Evolutionary conservation across 2,888 invertebrate species (phyloP), one percentile per base, ranked within the genome.

Genomic region (Lithophane semibrunnea): DNA sequence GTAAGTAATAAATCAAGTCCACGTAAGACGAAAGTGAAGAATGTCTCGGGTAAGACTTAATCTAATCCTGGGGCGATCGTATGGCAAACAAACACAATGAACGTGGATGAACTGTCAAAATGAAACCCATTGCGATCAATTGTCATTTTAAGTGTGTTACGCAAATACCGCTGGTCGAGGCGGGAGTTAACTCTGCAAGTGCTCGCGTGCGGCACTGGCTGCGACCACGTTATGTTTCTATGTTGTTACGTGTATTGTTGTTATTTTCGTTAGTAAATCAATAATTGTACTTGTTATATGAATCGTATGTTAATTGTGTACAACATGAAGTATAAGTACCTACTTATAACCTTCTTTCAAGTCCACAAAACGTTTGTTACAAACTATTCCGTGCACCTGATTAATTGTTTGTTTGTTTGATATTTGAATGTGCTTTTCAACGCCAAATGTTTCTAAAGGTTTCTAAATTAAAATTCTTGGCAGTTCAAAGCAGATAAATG

Each of bases 161-260:
- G 21, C 21, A 52, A 9, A 8, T 8, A 16, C 47, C 47, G 44
- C 44, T 9, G 18, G 24, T 66, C 29, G 29, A 29, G 52, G 37
- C 52, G 21, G 42, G 21, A 29, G 1, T 29, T 29, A 29, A 21
- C 3, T 9, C 13, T 18, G 24, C 24, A n/a, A 56, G n/a, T 18
- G 52, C 18, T 52, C 52, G 21, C 54, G 16, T 16, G 16, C 3
- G 37, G 37, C 37, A 2, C 64, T 77, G 71, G 18, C 78, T 54
- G 71, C 37, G 54, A 56, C 42, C 47, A n/a, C 24, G 72, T 67
- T 56, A 60, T 71, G 66, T 72, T 73, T 67, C 18, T 37, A 52
- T 67, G 49, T 79, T 79, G 58, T 73, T 79, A 42, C 29, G 54
- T 67, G n/a, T 71, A 56, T 60, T 60, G 60, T 70, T 77, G 29